Evolutionary conservation across 2,797 vertebrate species (phyloP).

Genomic region (Alectoris magna): DNA sequence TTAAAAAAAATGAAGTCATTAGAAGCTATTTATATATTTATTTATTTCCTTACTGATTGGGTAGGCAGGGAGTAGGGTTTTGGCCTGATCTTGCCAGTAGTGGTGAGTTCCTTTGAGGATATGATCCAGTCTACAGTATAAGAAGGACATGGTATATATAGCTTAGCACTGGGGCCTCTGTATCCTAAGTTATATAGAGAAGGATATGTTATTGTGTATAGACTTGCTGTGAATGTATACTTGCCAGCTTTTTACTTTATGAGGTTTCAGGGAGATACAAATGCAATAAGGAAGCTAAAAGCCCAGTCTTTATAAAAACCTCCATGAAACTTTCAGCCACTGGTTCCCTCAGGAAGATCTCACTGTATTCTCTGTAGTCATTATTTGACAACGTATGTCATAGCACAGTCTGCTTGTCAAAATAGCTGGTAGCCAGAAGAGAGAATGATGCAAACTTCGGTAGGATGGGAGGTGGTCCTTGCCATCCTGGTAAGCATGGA

Average conservation of each 20-base stretch:
- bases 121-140: not conserved
- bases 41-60: not conserved
- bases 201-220: not conserved
- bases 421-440: not conserved
- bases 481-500: not conserved
- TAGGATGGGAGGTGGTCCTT: not conserved
- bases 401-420: not conserved
- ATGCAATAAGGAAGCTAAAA: not conserved
- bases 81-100: not conserved
- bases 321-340: not conserved
- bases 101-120: not conserved
- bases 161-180: not conserved
- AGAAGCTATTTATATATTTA: not conserved
- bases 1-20: not conserved
- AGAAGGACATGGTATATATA: not conserved
- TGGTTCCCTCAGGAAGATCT: not conserved
- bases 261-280: not conserved
- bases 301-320: fast-evolving
- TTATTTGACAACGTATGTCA: not conserved
- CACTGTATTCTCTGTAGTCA: not conserved
- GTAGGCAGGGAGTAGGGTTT: not conserved
- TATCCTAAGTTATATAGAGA: not conserved
- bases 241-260: not conserved
- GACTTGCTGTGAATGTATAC: not conserved
- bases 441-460: not conserved